Conservation (phyloP, 2,113 vertebrate genomes). For the Murina feae region DNA sequence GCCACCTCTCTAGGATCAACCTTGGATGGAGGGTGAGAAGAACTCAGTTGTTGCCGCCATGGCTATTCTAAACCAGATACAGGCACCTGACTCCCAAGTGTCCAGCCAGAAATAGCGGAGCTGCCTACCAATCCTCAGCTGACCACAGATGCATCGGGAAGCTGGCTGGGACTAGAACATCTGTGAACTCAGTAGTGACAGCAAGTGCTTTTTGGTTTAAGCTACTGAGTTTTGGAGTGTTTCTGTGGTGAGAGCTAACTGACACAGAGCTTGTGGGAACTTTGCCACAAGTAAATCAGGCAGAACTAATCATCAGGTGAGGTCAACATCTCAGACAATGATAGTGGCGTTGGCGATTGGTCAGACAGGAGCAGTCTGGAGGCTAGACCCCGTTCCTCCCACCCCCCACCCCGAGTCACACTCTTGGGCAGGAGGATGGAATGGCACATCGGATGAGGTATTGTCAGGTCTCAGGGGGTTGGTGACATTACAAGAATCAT, state of each 20-base stretch:
- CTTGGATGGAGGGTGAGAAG: neutral
- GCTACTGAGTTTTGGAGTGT: neutral
- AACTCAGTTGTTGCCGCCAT: neutral
- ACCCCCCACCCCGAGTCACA: rapidly evolving
- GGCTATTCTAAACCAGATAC: neutral
- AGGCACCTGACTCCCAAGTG: neutral
- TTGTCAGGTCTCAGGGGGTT: neutral
- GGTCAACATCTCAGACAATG: neutral
- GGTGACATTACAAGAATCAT: neutral
- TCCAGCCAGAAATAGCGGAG: neutral
- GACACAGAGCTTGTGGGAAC: neutral
- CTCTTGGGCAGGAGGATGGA: neutral
- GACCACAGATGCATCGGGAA: neutral
- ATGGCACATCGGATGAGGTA: neutral
- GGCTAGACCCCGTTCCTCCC: neutral
- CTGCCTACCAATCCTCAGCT: neutral
- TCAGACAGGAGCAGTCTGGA: neutral
- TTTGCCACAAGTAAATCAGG: neutral
- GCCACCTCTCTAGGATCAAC: neutral
- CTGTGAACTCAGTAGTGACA: neutral
- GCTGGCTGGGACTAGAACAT: neutral
- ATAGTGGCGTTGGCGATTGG: neutral
- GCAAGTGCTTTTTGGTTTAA: neutral
- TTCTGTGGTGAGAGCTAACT: neutral
- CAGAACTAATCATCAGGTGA: neutral